phyloP scores from a whole-genome alignment of 2,113 vertebrate genomes.

The Jaculus jaculus region DNA sequence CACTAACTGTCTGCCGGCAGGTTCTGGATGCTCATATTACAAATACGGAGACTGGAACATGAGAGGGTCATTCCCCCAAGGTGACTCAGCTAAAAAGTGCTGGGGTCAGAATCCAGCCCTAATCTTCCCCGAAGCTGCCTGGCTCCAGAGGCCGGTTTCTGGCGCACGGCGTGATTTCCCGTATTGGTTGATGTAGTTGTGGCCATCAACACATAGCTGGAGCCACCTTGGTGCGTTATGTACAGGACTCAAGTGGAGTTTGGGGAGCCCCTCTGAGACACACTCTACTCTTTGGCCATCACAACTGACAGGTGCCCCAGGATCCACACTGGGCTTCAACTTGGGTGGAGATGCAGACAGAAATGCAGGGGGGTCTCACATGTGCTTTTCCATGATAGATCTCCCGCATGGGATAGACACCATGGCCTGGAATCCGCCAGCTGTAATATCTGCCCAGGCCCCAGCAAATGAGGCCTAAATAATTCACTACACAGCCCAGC shows the following conservation, averaged over 20 bases:
- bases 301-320: not conserved
- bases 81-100: not conserved
- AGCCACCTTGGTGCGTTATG: accelerated
- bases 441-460: not conserved
- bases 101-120: not conserved
- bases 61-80: not conserved
- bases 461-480: conserved; percentile 48
- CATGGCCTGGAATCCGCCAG: not conserved
- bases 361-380: not conserved
- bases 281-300: not conserved
- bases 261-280: accelerated
- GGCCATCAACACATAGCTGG: accelerated
- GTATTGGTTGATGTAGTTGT: not conserved
- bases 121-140: not conserved
- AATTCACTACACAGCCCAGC: conserved; percentile 50
- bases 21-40: not conserved
- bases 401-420: not conserved
- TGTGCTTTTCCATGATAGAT: not conserved
- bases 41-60: not conserved
- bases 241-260: not conserved
- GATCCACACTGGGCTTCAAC: not conserved
- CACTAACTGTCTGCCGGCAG: accelerated
- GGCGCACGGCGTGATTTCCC: too few species aligned
- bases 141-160: not conserved
- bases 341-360: not conserved